Evolutionary conservation across 2,888 invertebrate species (phyloP).

Genomic region (Latheticus oryzae): DNA sequence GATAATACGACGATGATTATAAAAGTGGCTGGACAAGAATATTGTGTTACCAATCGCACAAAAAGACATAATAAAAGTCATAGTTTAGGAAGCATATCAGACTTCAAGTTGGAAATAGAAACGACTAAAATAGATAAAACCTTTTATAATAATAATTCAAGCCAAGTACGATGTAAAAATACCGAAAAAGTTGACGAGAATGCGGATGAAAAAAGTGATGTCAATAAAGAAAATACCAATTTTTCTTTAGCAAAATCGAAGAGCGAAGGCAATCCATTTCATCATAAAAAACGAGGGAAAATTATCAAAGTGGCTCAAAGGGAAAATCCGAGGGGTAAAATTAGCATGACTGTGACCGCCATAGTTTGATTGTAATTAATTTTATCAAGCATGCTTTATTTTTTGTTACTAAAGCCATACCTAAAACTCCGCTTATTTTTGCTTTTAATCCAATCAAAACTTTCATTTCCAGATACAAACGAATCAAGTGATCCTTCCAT

Average conservation of each 20-base stretch:
- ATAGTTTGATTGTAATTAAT: slow-evolving; percentile 11
- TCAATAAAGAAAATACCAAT: slow-evolving; percentile 38
- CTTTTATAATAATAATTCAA: slow-evolving; percentile 45
- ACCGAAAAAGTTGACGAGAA: slow-evolving; percentile 30
- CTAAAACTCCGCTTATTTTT: no score
- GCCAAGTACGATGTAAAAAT: slow-evolving; percentile 33
- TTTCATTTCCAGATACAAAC: slow-evolving; percentile 36
- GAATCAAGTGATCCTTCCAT: slow-evolving; percentile 32
- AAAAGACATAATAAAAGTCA: slow-evolving; percentile 62
- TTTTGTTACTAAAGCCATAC: no score
- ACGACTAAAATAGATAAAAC: slow-evolving; percentile 56
- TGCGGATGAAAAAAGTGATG: slow-evolving; percentile 17
- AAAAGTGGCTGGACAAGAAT: slow-evolving; percentile 65
- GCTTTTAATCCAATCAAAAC: slow-evolving; percentile 3
- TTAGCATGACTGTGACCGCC: slow-evolving; percentile 30
- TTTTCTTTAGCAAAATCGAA: slow-evolving; percentile 61
- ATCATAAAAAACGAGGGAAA: slow-evolving; percentile 61
- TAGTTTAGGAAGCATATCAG: slow-evolving; percentile 63
- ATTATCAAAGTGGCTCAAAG: slow-evolving; percentile 60
- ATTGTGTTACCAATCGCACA: slow-evolving; percentile 63
- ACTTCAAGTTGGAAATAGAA: slow-evolving; percentile 60
- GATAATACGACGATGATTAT: slow-evolving; percentile 65
- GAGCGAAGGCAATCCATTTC: slow-evolving; percentile 64
- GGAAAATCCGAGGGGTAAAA: slow-evolving; percentile 58
- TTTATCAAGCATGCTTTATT: no score